A percentile compares a stretch with the other conserved stretches of the same genome.
Conservation (phyloP, 2,888 invertebrate genomes). For the Lithophane ornitopus region DNA sequence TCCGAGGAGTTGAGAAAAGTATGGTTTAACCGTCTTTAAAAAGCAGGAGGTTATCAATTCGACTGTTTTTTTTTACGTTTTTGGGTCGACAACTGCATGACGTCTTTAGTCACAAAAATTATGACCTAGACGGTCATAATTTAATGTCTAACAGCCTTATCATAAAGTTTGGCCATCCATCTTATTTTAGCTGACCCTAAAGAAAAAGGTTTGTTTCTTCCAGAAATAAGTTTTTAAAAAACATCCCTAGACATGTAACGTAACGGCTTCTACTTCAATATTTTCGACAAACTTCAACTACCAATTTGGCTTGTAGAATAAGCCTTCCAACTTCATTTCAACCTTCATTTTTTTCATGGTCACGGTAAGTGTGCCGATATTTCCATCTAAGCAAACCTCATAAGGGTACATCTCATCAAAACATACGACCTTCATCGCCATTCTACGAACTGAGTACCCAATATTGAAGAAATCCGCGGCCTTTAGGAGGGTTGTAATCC, state of each 20-base stretch:
- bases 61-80: not conserved
- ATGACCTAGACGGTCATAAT: too few species aligned
- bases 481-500: slow-evolving; percentile 22
- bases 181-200: not conserved
- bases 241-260: not conserved
- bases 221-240: not conserved
- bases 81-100: not conserved
- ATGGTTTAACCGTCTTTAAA: not conserved
- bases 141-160: not conserved
- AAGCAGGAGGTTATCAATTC: too few species aligned
- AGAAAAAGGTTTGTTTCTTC: not conserved
- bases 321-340: slow-evolving; percentile 34
- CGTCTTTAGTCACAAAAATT: not conserved
- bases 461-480: slow-evolving; percentile 58
- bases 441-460: slow-evolving; percentile 60
- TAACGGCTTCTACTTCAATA: slow-evolving; percentile 12
- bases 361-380: slow-evolving; percentile 50
- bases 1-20: not conserved
- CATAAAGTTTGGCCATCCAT: not conserved
- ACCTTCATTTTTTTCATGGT: slow-evolving; percentile 50
- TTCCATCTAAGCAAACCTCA: slow-evolving; percentile 62
- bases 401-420: slow-evolving; percentile 69
- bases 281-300: slow-evolving; percentile 23
- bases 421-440: slow-evolving; percentile 61
- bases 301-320: slow-evolving; percentile 12